Evolutionary conservation across 2,888 invertebrate species (phyloP).

Genomic region (Lapara coniferarum): DNA sequence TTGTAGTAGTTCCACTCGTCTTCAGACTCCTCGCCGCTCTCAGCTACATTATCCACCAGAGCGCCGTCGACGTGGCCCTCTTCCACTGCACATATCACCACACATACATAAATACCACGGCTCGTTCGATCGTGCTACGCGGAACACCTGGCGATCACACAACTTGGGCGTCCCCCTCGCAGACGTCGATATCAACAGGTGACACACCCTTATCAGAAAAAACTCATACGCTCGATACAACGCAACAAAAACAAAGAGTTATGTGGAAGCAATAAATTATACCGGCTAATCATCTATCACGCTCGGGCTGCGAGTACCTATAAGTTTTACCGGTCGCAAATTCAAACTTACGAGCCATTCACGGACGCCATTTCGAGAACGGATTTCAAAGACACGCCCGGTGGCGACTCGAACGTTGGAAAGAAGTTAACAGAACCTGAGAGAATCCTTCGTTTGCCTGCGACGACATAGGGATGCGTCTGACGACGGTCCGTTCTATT

Average conservation of each 20-base stretch:
- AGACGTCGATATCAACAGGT: slow-evolving; percentile 68
- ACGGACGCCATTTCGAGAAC: slow-evolving; percentile 79
- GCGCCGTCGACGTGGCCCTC: slow-evolving; percentile 77
- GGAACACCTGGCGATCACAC: slow-evolving; percentile 52
- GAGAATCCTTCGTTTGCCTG: slow-evolving; percentile 63
- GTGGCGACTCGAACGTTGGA: slow-evolving; percentile 32
- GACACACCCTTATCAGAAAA: slow-evolving; percentile 70
- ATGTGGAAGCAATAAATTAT: slow-evolving; percentile 38
- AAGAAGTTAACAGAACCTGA: slow-evolving; percentile 49
- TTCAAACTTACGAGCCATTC: slow-evolving; percentile 73
- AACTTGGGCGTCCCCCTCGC: slow-evolving; percentile 46
- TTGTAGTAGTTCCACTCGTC: slow-evolving; percentile 95
- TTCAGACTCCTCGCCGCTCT: slow-evolving; percentile 90
- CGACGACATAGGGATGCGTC: slow-evolving; percentile 73
- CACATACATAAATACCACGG: slow-evolving; percentile 16
- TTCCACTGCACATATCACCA: slow-evolving; percentile 65
- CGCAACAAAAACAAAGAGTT: slow-evolving; percentile 38
- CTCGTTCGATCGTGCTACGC: slow-evolving; percentile 8
- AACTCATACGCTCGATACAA: slow-evolving; percentile 38
- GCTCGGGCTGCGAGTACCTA: slow-evolving; percentile 41
- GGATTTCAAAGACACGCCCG: slow-evolving; percentile 74
- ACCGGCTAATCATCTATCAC: slow-evolving; percentile 48
- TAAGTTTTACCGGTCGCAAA: slow-evolving; percentile 77
- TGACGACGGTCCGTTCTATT: slow-evolving; percentile 76
- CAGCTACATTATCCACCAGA: slow-evolving; percentile 89